These are phyloP conservation scores for Platanista minor DNA, from an alignment of 2,113 vertebrate species.

Conservation along the genomic window DNA sequence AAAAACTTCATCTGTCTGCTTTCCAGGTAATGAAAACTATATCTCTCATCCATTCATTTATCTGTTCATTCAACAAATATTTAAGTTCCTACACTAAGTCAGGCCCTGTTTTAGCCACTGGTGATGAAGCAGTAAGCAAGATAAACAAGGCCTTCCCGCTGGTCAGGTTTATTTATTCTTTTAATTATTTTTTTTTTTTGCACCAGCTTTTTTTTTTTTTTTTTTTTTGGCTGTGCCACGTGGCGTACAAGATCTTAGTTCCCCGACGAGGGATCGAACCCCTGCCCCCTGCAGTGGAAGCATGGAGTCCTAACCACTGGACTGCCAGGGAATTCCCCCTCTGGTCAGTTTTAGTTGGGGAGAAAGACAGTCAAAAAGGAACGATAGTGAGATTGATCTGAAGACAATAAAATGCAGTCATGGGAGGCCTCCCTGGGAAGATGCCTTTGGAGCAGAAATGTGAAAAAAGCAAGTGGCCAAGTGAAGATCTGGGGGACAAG, in stretches of 20 bases:
- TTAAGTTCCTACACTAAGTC: neutral
- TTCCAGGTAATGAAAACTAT: neutral
- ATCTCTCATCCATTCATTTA: neutral
- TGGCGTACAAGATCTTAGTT: too few relatives aligned
- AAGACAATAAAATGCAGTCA: neutral
- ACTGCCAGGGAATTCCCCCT: too few relatives aligned
- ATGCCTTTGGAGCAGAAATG: neutral
- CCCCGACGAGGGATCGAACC: too few relatives aligned
- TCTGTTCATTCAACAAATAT: neutral
- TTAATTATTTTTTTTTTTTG: too few relatives aligned
- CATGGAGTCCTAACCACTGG: too few relatives aligned
- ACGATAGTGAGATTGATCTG: neutral
- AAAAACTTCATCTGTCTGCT: neutral
- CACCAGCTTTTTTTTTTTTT: too few relatives aligned
- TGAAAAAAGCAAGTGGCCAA: neutral
- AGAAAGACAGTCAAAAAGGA: too few relatives aligned
- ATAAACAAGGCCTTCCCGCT: neutral
- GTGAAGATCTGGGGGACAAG: neutral
- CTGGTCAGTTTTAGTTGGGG: too few relatives aligned
- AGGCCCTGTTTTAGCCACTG: neutral
- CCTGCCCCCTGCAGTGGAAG: too few relatives aligned
- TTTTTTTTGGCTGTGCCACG: too few relatives aligned
- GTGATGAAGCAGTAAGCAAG: neutral
- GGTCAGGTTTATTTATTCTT: neutral
- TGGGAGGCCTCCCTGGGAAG: neutral